These are phyloP conservation scores for Oreortyx pictus DNA, from an alignment of 2,797 vertebrate species.

Conservation along the genomic window DNA sequence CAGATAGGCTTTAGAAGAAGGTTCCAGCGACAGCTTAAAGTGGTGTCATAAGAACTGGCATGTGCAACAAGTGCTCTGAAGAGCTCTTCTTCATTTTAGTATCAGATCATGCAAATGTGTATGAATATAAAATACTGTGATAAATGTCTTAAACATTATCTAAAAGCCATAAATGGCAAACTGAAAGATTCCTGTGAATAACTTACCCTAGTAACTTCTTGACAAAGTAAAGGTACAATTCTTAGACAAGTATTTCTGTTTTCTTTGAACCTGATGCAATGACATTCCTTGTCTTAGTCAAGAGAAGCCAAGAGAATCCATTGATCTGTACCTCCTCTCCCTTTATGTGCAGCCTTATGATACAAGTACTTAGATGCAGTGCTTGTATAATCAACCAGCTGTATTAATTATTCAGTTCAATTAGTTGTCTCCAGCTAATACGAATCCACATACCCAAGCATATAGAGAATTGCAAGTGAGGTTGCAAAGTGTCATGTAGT, in stretches of 20 bases:
- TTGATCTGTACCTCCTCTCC: neutral
- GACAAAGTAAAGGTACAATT: neutral
- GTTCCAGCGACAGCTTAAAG: neutral
- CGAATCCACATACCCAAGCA: neutral
- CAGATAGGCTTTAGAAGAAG: neutral
- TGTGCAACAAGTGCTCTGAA: neutral
- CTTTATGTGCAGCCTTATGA: neutral
- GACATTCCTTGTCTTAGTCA: neutral
- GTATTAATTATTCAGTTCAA: neutral
- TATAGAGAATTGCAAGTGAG: neutral
- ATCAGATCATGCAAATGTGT: neutral
- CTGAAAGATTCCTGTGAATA: neutral
- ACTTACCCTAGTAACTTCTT: neutral
- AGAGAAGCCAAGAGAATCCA: neutral
- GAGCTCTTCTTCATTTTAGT: neutral
- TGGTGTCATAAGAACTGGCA: neutral
- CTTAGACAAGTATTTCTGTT: neutral
- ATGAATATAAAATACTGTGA: neutral
- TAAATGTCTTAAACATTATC: neutral
- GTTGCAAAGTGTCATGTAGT: neutral
- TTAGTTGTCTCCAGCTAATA: neutral
- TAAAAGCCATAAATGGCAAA: neutral
- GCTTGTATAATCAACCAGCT: neutral
- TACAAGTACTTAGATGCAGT: neutral
- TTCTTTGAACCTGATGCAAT: neutral